Percentiles rank a stretch among this genome's conserved stretches.
Evolutionary conservation across 1,140 invertebrate species (phyloP).

Genomic region (Bombus confusus): DNA sequence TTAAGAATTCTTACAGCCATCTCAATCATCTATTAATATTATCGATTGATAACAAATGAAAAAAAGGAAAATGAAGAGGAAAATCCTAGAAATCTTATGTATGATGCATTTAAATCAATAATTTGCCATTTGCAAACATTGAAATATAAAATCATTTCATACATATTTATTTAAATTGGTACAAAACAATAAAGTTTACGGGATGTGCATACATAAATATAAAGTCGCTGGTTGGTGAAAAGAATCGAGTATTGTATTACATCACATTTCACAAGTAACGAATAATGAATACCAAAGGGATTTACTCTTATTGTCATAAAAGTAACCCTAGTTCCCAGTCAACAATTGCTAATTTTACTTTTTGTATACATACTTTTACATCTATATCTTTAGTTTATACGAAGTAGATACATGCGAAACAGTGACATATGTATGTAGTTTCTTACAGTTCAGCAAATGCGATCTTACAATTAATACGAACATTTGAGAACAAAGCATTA

Average conservation of each 20-base stretch:
- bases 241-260: constrained; percentile 25
- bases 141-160: not conserved
- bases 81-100: not conserved
- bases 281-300: constrained; percentile 59
- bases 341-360: constrained; percentile 29
- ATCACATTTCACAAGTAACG: constrained; percentile 38
- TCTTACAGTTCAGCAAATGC: not conserved
- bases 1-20: not conserved
- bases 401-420: not conserved
- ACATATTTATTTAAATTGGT: not conserved
- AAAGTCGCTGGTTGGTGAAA: not conserved
- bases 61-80: not conserved
- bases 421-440: constrained; percentile 1
- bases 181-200: not conserved
- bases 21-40: not conserved
- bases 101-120: not conserved
- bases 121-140: not conserved
- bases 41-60: not conserved
- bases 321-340: constrained; percentile 29
- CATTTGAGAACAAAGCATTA: not conserved
- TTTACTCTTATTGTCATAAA: constrained; percentile 44
- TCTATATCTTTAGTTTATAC: constrained; percentile 25
- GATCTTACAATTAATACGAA: constrained; percentile 12
- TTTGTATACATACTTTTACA: constrained; percentile 40
- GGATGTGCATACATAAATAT: not conserved